These are phyloP conservation scores for Morinoia aosen DNA, from an alignment of 2,888 invertebrate genomes.

Conservation along the genomic window DNA sequence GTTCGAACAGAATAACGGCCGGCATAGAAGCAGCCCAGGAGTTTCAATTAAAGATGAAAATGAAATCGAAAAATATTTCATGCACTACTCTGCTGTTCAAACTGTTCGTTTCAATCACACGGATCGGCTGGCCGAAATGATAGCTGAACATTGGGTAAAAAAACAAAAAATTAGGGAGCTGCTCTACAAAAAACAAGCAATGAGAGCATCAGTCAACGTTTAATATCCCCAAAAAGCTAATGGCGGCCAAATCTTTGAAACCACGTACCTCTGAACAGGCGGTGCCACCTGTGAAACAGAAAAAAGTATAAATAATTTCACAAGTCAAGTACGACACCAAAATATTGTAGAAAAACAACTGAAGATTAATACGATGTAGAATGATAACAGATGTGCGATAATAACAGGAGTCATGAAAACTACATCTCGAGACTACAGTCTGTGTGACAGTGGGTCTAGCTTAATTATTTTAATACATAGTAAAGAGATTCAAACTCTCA, in stretches of 20 bases:
- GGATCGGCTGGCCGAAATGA: too few relatives aligned
- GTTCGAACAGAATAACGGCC: not conserved
- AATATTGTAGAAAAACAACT: not conserved
- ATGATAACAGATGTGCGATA: too few relatives aligned
- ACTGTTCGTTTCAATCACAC: too few relatives aligned
- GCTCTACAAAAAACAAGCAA: not conserved
- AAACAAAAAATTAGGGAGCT: not conserved
- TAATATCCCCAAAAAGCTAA: not conserved
- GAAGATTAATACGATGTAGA: not conserved
- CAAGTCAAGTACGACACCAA: not conserved
- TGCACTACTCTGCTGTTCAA: too few relatives aligned
- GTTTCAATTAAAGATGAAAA: not conserved
- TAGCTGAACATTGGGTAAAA: not conserved
- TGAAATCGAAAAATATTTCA: not conserved
- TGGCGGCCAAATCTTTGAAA: too few relatives aligned
- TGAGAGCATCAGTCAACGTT: not conserved
- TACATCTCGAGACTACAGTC: too few relatives aligned
- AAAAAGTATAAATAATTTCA: not conserved
- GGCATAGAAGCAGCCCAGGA: not conserved
- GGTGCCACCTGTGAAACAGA: not conserved
- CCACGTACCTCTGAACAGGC: not conserved
- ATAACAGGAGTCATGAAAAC: too few relatives aligned
- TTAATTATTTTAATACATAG: too few relatives aligned
- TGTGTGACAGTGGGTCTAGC: too few relatives aligned
- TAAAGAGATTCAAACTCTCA: too few relatives aligned